Conservation (phyloP, 2,113 vertebrate genomes). For the Phodopus roborovskii region DNA sequence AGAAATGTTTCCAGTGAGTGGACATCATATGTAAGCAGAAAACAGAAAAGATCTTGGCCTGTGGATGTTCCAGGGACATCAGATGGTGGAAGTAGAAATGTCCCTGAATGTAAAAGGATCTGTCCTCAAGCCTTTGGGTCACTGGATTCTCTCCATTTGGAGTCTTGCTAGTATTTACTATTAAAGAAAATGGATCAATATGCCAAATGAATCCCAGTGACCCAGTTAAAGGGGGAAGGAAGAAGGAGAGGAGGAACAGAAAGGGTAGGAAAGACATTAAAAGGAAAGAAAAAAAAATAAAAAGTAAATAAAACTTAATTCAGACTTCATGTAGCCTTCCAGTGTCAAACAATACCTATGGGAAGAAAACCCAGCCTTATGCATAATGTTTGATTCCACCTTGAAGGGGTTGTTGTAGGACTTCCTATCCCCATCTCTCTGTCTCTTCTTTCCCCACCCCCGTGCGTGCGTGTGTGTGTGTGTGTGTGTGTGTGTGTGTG, state of each 20-base stretch:
- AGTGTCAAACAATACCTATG: neutral
- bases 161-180: neutral
- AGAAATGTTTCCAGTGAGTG: neutral
- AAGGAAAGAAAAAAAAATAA: neutral
- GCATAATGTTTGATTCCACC: neutral
- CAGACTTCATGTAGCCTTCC: neutral
- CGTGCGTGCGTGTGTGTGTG: too few relatives aligned
- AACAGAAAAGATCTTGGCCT: neutral
- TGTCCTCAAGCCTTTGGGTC: neutral
- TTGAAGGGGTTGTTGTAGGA: neutral
- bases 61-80: neutral
- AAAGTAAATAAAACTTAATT: neutral
- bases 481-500: neutral
- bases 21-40: neutral
- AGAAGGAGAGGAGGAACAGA: neutral
- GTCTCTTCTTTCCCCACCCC: neutral
- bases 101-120: neutral
- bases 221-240: neutral
- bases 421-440: neutral
- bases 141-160: neutral
- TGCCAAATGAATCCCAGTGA: neutral
- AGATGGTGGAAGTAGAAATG: neutral
- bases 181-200: conserved; percentile 18
- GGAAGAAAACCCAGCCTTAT: neutral
- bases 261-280: neutral